Evolutionary conservation across 2,797 vertebrate genomes (phyloP), one percentile per base, ranked within the genome.

Genomic region (Denticeps clupeoides): DNA sequence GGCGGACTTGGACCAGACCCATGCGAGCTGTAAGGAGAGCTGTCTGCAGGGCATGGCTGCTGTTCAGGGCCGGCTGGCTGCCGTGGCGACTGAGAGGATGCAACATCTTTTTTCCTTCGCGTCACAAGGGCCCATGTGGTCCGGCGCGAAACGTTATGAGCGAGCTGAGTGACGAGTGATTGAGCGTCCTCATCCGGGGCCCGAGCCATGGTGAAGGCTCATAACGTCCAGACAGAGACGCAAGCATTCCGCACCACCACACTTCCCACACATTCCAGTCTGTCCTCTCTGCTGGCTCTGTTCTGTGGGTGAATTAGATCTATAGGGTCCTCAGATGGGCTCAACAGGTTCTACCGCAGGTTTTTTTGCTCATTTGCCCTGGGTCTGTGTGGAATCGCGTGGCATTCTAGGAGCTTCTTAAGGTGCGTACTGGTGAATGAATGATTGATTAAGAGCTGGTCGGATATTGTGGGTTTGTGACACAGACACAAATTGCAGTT

Each of bases 231-330:
- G 33, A 51, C 51, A 22, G 59, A 62, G 68, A 55, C 58, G 48
- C 48, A 41, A 46, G 60, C 65, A 74, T 77, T 80, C 73, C 68
- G 57, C 53, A 46, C 57, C 37, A 63, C 49, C 64, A 52, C 60
- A 67, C 57, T 77, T 77, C 76, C 71, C 77, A 80, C 75, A 74
- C 72, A 77, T 79, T 74, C 76, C 74, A 67, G 35, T 53, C 55
- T 68, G 69, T 59, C 64, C n/a, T n/a, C n/a, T n/a, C n/a, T n/a
- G n/a, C n/a, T n/a, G n/a, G n/a, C n/a, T n/a, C n/a, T n/a, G n/a
- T n/a, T n/a, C n/a, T n/a, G n/a, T n/a, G n/a, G n/a, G n/a, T n/a
- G n/a, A n/a, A n/a, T n/a, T n/a, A n/a, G n/a, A n/a, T n/a, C n/a
- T n/a, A n/a, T n/a, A n/a, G n/a, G n/a, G n/a, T n/a, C n/a, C n/a